Evolutionary conservation across 2,888 invertebrate genomes (phyloP), one percentile per base, ranked within the genome.

Genomic region (Drosophila barbarae): DNA sequence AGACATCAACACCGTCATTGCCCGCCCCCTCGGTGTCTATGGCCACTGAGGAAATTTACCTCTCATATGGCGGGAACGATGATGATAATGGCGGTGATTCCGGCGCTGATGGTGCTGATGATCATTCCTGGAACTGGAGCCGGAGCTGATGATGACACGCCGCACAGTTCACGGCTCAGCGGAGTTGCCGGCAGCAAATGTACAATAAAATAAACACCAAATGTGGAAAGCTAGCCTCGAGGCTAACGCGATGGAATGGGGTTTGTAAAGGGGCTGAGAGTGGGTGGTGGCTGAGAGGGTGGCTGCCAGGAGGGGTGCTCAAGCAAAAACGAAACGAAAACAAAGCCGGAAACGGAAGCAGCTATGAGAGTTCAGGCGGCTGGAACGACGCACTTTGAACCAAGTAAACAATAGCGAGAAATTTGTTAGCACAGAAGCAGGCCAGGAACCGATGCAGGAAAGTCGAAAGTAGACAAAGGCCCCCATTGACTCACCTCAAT

Each of bases 141-240:
- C 13, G 4, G 6, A 47, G 64, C 64, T 58, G 63, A 66, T 61
- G 72, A 68, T 71, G 72, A 75, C 77, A 73, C 66, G 71, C 55
- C 53, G 50, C 60, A 68, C 68, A 23, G 72, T 77, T 76, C 78
- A 76, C 67, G 76, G 59, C 68, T 77, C 78, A 68, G 53, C 72
- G 61, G 69, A 57, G 66, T 70, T 58, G 61, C 50, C 56, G 65
- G 63, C 67, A 76, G 65, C 65, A 69, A 69, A 55, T 69, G 52
- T 51, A 82, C 79, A 78, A 82, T 82, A 82, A 78, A 77, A 82
- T 79, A 73, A 73, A 77, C 79, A 75, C 71, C 41, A 56, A 76
- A 59, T 75, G 64, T 59, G 57, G 28, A 71, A 32, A 28, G 47
- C 68, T 54, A 46, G 58, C 60, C 70, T 49, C 46, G 55, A 69